A percentile compares a stretch with the other conserved stretches of the same genome.
Conservation (phyloP, 2,113 vertebrate genomes). For the Equus przewalskii region DNA sequence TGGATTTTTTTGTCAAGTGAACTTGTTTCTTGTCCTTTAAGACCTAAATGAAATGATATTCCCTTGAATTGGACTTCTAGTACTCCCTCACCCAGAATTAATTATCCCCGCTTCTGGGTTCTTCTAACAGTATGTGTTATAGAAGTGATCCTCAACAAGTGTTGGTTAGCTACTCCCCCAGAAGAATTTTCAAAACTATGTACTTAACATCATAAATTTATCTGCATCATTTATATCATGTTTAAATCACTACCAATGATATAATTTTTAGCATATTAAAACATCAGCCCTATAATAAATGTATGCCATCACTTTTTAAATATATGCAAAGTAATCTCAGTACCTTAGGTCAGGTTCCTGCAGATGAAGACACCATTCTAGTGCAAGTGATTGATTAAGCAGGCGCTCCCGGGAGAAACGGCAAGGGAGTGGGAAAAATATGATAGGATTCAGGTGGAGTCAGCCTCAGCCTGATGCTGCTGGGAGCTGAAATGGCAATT, state of each 20-base stretch:
- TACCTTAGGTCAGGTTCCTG: background rate
- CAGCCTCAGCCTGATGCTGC: background rate
- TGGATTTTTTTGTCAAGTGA: background rate
- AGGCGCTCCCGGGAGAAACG: background rate
- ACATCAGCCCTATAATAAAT: constrained; percentile 15
- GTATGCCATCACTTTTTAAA: background rate
- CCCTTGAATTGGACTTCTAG: background rate
- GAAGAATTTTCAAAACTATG: background rate
- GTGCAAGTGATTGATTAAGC: background rate
- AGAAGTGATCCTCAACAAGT: background rate
- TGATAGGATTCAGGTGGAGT: background rate
- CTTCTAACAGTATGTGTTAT: background rate
- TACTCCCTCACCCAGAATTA: background rate
- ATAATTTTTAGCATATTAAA: background rate
- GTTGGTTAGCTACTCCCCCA: background rate
- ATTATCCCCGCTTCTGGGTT: background rate
- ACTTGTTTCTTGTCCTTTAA: background rate
- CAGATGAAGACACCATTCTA: background rate
- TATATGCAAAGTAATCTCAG: background rate
- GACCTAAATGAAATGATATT: background rate
- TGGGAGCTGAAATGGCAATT: background rate
- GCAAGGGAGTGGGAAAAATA: background rate
- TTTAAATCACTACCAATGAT: constrained; percentile 38
- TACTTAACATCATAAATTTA: background rate
- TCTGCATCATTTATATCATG: background rate